Evolutionary conservation across 35 echinoderm and acorn worm species (phyloP).

Genomic region (Eucidaris tribuloides): DNA sequence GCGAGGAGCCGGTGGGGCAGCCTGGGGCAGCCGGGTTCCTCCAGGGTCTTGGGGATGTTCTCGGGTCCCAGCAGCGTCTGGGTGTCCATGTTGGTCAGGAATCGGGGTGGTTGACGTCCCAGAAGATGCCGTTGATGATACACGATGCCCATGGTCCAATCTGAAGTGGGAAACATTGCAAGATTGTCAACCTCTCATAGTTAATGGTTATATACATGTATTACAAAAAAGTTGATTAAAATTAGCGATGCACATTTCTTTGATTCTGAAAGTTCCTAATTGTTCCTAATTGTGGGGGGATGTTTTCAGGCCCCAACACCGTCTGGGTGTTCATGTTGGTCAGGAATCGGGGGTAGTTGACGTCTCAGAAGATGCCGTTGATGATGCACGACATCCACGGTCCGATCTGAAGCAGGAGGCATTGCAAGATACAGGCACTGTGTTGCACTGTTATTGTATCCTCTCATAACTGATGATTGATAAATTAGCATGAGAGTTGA

Average conservation of each 20-base stretch:
- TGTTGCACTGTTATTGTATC: too few relatives aligned
- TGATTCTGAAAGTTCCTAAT: neutral
- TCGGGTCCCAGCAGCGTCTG: conserved; percentile 67
- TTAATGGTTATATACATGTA: neutral
- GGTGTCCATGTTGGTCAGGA: conserved; percentile 94
- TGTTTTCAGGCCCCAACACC: conserved; percentile 54
- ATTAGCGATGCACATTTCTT: neutral
- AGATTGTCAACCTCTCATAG: neutral
- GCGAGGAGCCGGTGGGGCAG: conserved; percentile 93
- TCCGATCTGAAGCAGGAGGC: conserved; percentile 49
- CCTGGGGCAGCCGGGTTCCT: conserved; percentile 64
- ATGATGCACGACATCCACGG: conserved; percentile 84
- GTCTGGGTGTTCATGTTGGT: conserved; percentile 82
- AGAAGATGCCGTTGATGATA: conserved; percentile 97
- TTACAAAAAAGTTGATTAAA: neutral
- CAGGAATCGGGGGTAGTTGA: conserved; percentile 77
- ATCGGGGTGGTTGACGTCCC: conserved; percentile 86
- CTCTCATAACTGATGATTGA: too few relatives aligned
- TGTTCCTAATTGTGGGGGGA: too few relatives aligned
- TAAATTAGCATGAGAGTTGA: too few relatives aligned
- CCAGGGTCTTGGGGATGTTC: conserved; percentile 47
- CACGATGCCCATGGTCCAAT: conserved; percentile 95
- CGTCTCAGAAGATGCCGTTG: conserved; percentile 91
- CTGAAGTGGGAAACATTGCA: conserved; percentile 6
- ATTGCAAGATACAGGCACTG: neutral